Percentiles rank a stretch among this genome's conserved stretches.
Evolutionary conservation across 2,797 vertebrate species (phyloP).

Genomic region (Macropodus opercularis): DNA sequence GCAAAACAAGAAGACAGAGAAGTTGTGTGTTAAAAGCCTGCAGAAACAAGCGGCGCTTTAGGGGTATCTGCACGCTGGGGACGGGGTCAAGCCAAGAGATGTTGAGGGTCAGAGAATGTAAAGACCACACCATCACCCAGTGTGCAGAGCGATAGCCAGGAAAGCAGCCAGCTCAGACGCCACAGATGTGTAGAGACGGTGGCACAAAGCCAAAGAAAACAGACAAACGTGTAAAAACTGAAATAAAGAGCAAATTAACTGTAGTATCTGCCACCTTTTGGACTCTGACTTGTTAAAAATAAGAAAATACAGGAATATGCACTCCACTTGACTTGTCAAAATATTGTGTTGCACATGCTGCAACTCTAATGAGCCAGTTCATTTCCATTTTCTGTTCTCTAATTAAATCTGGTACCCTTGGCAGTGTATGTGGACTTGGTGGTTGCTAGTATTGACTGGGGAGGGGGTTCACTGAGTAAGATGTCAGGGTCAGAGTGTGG

Average conservation of each 20-base stretch:
- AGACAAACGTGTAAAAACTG: slow-evolving; percentile 60
- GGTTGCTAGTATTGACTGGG: slow-evolving; percentile 51
- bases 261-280: neutral
- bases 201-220: slow-evolving; percentile 60
- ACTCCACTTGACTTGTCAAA: slow-evolving; percentile 2
- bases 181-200: slow-evolving; percentile 53
- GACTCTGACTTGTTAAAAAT: slow-evolving; percentile 11
- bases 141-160: slow-evolving; percentile 62
- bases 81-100: slow-evolving; percentile 23
- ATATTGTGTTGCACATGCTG: slow-evolving; percentile 2
- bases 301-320: neutral
- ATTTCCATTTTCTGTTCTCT: slow-evolving; percentile 42
- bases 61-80: slow-evolving; percentile 60
- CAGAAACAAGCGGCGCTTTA: slow-evolving; percentile 67
- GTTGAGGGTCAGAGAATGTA: slow-evolving; percentile 13
- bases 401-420: slow-evolving; percentile 55
- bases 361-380: slow-evolving; percentile 14
- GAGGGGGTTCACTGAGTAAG: slow-evolving; percentile 47
- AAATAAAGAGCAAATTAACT: slow-evolving; percentile 57
- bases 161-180: slow-evolving; percentile 69
- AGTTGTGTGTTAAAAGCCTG: slow-evolving; percentile 85
- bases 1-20: slow-evolving; percentile 94
- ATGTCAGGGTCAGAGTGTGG: slow-evolving; percentile 69
- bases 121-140: slow-evolving; percentile 25
- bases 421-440: slow-evolving; percentile 39